Percentiles rank a stretch among this genome's conserved stretches.
Conservation (phyloP, 2,113 vertebrate species). For the Triplophysa siluroides region DNA sequence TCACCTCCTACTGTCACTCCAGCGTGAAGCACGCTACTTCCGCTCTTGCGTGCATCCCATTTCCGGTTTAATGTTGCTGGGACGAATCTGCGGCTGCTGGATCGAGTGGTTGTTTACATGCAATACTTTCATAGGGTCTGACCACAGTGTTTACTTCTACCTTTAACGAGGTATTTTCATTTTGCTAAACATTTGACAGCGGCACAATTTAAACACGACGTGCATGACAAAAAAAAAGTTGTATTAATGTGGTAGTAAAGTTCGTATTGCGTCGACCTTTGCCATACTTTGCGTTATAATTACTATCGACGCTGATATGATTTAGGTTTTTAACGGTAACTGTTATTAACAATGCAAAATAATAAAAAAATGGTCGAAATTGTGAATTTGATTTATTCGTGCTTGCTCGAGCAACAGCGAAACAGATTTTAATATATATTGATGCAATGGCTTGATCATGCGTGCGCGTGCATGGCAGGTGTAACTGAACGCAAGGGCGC, state of each 20-base stretch:
- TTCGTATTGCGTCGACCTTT: background rate
- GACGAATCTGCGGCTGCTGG: background rate
- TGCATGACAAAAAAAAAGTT: background rate
- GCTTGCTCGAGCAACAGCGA: too few relatives aligned
- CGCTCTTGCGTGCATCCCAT: background rate
- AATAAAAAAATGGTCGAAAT: background rate
- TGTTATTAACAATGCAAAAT: background rate
- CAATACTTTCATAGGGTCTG: background rate
- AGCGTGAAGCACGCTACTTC: constrained; percentile 31
- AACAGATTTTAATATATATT: too few relatives aligned
- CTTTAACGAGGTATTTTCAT: constrained; percentile 11
- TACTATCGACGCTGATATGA: background rate
- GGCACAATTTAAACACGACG: background rate
- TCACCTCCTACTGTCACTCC: constrained; percentile 15
- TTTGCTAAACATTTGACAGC: background rate
- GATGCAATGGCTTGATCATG: too few relatives aligned
- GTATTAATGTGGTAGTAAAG: background rate
- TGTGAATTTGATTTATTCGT: background rate
- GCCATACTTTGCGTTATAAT: background rate
- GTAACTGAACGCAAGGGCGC: too few relatives aligned
- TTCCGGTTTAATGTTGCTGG: constrained; percentile 11
- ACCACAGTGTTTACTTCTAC: too few relatives aligned
- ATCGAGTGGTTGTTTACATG: background rate
- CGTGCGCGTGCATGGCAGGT: too few relatives aligned
- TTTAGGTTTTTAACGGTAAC: background rate